Evolutionary conservation across 2,113 vertebrate genomes (phyloP), one percentile per base, ranked within the genome.

Genomic region (Opisthocomus hoazin): DNA sequence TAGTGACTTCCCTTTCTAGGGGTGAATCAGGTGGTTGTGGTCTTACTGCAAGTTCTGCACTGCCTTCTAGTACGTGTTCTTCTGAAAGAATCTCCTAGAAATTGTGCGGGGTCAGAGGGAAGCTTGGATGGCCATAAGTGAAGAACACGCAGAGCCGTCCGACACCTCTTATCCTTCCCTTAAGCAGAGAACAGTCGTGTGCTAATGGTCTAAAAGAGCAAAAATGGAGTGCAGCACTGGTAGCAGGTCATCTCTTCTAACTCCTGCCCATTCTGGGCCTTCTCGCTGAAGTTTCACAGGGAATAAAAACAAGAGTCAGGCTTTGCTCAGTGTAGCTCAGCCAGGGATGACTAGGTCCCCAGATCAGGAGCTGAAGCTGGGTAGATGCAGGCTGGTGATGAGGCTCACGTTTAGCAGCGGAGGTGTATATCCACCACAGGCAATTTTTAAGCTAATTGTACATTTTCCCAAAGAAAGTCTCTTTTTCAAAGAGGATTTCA

Each of bases 131-230:
- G 14, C 6, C 3, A 2, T 23, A 16, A 45, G 39, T 53, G 60
- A 70, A 58, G 73, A 21, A 32, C 10, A 2, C 30, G 34, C 63
- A 37, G 37, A 46, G 43, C 21, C 36, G 53, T 27, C 0, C 15
- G 4, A 56, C 27, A 11, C 24, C 20, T 61, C 29, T 61, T 32
- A 19, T 9, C 41, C 27, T 75, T 53, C 30, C 16, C 34, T 82
- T 20, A 20, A 1, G 13, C 12, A 46, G 57, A 10, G 16, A 30
- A 80, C 6, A 50, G 32, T 36, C 50, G 19, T 0, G 1, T 30
- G 45, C 18, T 45, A 30, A 56, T 22, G 18, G 26, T 16, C 41
- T 53, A 3, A 22, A 66, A 63, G 61, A 66, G 58, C 7, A 50
- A 37, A 71, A 53, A 30, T 16, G 34, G 68, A 76, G 63, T 51